Evolutionary conservation across 2,797 vertebrate species (phyloP), one percentile per base, ranked within the genome.

Genomic region (Hypotaenidia okinawae): DNA sequence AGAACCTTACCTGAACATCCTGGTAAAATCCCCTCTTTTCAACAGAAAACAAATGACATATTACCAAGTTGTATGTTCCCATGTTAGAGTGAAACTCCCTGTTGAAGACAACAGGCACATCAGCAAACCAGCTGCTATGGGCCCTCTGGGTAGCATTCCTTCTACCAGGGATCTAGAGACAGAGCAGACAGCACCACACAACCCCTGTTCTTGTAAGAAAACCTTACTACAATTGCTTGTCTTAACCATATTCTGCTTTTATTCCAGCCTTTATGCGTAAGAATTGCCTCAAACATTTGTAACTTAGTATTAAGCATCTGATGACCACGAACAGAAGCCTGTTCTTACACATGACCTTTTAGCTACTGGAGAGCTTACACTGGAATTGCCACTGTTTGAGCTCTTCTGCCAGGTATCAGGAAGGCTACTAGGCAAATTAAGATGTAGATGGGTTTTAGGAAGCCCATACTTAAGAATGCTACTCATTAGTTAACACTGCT

Each of bases 11-110:
- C 37, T 49, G 24, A 51, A 14, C 2, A 1, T n/a, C 41, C 35
- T 33, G 11, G 25, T 52, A 66, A 72, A 22, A 30, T 7, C 11
- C 28, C 25, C 14, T 68, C 11, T 45, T 79, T 10, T 4, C 41
- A 70, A 33, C 55, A 78, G 41, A 16, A 55, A 72, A 68, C 14
- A 54, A 35, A 37, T 81, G 8, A 74, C 11, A 1, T 3, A 17
- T 10, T 3, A 84, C 30, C 11, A 58, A 69, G 22, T 55, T 10
- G 0, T 10, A 11, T 3, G 7, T 24, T 84, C 19, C 30, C 8
- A 2, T 0, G 1, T 67, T 47, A 19, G 19, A 0, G 17, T 22
- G 24, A 87, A 35, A 27, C 37, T 84, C 17, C 5, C 35, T 24
- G 6, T 8, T 8, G 9, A 16, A 59, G 75, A 72, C 32, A 67